phyloP scores from a whole-genome alignment of 2,113 vertebrate species.

The Anas platyrhynchos region DNA sequence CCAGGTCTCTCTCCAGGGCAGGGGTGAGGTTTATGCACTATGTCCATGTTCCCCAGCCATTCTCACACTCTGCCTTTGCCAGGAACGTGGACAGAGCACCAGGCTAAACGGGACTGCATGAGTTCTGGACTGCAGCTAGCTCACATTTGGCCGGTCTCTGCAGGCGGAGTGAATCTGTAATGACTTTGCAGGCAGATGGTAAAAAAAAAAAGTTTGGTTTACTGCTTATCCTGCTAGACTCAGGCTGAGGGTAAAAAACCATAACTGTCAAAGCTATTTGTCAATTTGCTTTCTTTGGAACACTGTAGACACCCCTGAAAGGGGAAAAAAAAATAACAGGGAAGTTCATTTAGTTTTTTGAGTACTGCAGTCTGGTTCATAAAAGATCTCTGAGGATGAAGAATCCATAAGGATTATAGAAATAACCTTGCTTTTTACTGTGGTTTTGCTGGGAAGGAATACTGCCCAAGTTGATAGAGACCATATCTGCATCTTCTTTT shows the following conservation, averaged over 20 bases:
- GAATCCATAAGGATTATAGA: neutral
- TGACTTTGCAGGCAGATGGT: neutral
- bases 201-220: neutral
- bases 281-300: neutral
- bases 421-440: neutral
- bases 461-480: neutral
- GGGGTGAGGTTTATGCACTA: neutral
- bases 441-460: neutral
- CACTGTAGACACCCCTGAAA: neutral
- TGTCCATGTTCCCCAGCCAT: rapidly evolving
- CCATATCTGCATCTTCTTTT: neutral
- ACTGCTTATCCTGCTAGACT: neutral
- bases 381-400: neutral
- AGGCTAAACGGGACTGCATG: rapidly evolving
- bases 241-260: neutral
- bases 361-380: neutral
- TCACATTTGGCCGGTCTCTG: neutral
- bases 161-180: neutral
- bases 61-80: neutral
- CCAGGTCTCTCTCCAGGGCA: neutral
- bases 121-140: neutral
- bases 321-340: neutral
- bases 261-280: neutral
- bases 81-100: rapidly evolving
- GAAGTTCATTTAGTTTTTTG: neutral